Base-by-base conservation (phyloP, 2,797 vertebrate species). In the Hozukius guyotensis region DNA sequence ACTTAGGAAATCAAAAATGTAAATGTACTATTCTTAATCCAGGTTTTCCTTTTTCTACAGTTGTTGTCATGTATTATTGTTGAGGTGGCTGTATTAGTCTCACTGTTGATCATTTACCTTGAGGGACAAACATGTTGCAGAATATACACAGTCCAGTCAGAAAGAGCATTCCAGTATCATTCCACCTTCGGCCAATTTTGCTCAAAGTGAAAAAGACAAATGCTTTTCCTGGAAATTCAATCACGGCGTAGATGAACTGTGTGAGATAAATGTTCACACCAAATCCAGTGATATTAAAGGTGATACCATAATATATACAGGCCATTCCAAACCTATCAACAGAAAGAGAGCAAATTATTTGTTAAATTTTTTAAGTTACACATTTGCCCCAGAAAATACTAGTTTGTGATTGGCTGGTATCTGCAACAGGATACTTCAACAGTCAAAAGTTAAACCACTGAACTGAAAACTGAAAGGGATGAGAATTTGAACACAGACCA, bases 241-340 rank as follows among this genome's bases (percentile, higher is more conserved):
- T 95, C 2, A 67, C 20, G 0, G 95, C 96, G 0, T 96, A 97
- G 73, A 97, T 91, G 88, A 98, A 96, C 90, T 97, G 97, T 5
- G 95, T 97, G 71, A 97, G 82, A 76, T 97, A 97, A 72, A 97
- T 89, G 61, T 92, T 95, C 63, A 97, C 85, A 27, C 96, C 96
- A 78, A 98, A 96, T 32, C 96, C 95, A 0, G 85, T 84, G 18
- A 97, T 71, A 25, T 97, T 96, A 75, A 98, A 85, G 89, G 95
- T 97, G 88, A 97, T 95, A 77, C 96, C 96, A 0, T 98, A 98
- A 34, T 97, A 98, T 8, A 95, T 94, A 81, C 95, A 96, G 55
- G 96, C 95, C 70, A 96, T 93, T 2, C 95, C 96, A 74, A 96
- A 97, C 97, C 97, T 98, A 87, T 2, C 10, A 59, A 72, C 8